These are phyloP conservation scores for Drosophila orena DNA, from an alignment of 1,140 invertebrate species.

Conservation along the genomic window DNA sequence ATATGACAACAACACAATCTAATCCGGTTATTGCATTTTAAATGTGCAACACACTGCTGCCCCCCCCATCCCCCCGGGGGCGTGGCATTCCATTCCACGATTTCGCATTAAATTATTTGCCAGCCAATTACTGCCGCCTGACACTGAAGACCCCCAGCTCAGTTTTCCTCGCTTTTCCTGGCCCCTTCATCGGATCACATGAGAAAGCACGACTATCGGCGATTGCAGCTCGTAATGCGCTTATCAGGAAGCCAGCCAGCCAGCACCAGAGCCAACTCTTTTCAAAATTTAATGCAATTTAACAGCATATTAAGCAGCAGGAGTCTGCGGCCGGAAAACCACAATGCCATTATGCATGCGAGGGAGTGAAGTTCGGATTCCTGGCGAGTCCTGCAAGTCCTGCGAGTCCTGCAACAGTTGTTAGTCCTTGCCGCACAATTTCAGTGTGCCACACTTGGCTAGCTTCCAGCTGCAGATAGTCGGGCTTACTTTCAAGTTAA, in stretches of 20 bases:
- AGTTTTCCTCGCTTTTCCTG: neutral
- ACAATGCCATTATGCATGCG: conserved; percentile 15
- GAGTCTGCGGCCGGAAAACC: conserved; percentile 51
- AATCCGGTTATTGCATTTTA: conserved; percentile 84
- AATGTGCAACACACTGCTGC: conserved; percentile 63
- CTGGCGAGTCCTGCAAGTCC: conserved; percentile 56
- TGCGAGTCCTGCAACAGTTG: conserved; percentile 70
- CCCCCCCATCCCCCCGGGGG: no score
- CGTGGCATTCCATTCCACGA: conserved; percentile 20
- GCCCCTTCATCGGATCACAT: conserved; percentile 15
- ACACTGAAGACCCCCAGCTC: conserved; percentile 30
- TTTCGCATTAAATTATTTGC: conserved; percentile 54
- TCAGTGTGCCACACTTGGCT: conserved; percentile 39
- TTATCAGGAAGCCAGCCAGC: conserved; percentile 60
- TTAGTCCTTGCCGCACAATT: conserved; percentile 52
- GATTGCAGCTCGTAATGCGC: conserved; percentile 53
- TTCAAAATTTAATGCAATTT: conserved; percentile 79
- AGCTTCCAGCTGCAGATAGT: conserved; percentile 44
- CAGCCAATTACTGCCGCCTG: conserved; percentile 49
- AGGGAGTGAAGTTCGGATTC: conserved; percentile 1
- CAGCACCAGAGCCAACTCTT: conserved; percentile 50
- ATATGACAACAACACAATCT: conserved; percentile 78
- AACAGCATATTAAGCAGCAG: conserved; percentile 80
- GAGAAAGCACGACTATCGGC: neutral
- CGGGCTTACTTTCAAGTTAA: conserved; percentile 26